phyloP scores from a whole-genome alignment of 2,797 vertebrate genomes.

The Knipowitschia caucasica region DNA sequence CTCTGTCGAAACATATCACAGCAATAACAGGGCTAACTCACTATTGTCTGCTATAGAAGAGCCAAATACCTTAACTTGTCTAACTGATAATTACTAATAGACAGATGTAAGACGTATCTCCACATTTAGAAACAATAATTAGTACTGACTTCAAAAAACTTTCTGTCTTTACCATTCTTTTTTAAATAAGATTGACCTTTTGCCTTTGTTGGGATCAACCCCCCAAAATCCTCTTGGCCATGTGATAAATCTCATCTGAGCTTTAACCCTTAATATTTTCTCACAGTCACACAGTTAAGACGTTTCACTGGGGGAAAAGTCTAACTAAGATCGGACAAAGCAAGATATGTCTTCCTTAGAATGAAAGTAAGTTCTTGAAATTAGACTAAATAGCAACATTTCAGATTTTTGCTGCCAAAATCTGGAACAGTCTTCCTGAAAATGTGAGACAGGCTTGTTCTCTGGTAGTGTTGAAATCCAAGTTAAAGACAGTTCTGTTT shows the following conservation, averaged over 20 bases:
- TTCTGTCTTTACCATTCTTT: not conserved
- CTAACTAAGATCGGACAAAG: not conserved
- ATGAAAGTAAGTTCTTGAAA: no score
- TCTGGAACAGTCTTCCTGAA: no score
- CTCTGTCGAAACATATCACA: not conserved
- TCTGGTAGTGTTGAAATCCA: no score
- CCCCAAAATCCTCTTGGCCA: slow-evolving; percentile 13
- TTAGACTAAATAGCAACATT: no score
- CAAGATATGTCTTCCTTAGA: no score
- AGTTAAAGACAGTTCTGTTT: no score
- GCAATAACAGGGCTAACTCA: no score
- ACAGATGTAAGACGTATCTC: not conserved
- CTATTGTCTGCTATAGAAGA: no score
- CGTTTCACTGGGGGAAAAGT: not conserved
- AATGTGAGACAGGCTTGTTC: no score
- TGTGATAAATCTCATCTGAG: slow-evolving; percentile 29
- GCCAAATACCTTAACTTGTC: no score
- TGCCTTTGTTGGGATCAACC: slow-evolving; percentile 8
- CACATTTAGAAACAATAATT: not conserved
- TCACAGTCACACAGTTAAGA: not conserved
- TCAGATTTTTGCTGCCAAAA: no score
- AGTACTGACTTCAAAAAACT: slow-evolving; percentile 1
- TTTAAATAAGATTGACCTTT: not conserved
- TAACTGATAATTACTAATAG: not conserved
- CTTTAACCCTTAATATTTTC: not conserved